Percentiles rank a stretch among this genome's conserved stretches.
Conservation (phyloP, 30 jellyfish, hydroid and myxozoan genomes). For the Mastigias papua region DNA sequence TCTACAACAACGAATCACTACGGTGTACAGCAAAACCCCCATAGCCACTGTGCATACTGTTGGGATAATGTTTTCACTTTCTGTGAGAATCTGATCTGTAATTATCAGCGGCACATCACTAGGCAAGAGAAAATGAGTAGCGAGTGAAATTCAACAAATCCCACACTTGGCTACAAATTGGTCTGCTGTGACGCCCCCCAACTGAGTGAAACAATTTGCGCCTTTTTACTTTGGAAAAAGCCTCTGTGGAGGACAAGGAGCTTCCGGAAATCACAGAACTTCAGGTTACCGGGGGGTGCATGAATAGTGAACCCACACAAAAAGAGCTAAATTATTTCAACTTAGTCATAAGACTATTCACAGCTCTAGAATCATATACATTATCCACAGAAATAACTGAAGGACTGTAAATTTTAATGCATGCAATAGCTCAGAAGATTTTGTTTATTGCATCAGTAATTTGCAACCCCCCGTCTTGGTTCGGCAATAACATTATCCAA, state of each 20-base stretch:
- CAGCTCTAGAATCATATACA: background rate
- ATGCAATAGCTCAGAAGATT: background rate
- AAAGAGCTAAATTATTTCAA: background rate
- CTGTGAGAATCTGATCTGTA: too few relatives aligned
- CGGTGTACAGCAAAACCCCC: too few relatives aligned
- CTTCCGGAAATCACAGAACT: constrained; percentile 54
- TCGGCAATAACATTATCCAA: constrained; percentile 69
- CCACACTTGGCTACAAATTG: constrained; percentile 38
- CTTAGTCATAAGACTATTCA: background rate
- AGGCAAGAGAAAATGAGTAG: background rate
- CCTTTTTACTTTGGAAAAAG: constrained; percentile 23
- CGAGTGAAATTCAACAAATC: constrained; percentile 33
- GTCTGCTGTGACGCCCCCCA: constrained; percentile 35
- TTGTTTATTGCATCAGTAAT: constrained; percentile 5
- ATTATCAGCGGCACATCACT: too few relatives aligned
- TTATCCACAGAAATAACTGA: background rate
- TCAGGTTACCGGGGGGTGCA: constrained; percentile 1
- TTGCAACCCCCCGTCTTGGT: constrained; percentile 45
- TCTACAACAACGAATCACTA: too few relatives aligned
- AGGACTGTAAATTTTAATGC: background rate
- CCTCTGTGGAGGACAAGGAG: constrained; percentile 25
- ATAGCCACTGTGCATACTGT: too few relatives aligned
- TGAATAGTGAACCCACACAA: too few relatives aligned
- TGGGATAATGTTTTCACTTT: too few relatives aligned
- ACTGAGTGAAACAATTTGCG: constrained; percentile 62